A percentile compares a stretch with the other conserved stretches of the same genome.
Evolutionary conservation across 2,888 invertebrate genomes (phyloP).

Genomic region (Labia minor): DNA sequence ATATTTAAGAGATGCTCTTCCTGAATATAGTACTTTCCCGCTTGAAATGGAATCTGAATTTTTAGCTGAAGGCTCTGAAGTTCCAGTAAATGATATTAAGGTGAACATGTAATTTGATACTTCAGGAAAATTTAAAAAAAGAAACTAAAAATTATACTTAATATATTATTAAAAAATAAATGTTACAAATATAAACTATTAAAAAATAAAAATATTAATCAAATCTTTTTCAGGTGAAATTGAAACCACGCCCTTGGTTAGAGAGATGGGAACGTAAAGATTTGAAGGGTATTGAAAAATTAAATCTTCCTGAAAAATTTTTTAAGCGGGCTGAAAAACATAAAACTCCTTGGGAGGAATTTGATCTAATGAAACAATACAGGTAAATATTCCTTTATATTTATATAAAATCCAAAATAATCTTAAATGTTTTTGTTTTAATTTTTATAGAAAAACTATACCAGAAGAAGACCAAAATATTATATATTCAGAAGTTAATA

Average conservation of each 20-base stretch:
- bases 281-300: constrained; percentile 58
- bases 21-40: constrained; percentile 86
- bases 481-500: constrained; percentile 74
- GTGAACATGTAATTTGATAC: constrained; percentile 33
- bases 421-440: constrained; percentile 20
- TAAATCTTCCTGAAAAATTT: constrained; percentile 37
- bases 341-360: constrained; percentile 73
- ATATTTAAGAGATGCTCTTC: constrained; percentile 82
- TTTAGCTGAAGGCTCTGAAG: constrained; percentile 60
- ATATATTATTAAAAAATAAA: background rate
- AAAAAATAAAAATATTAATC: background rate
- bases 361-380: constrained; percentile 88
- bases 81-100: constrained; percentile 67
- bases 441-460: constrained; percentile 55
- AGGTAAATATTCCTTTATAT: constrained; percentile 42
- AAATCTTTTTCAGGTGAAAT: constrained; percentile 45
- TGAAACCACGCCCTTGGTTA: constrained; percentile 82
- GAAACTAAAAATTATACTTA: constrained; percentile 19
- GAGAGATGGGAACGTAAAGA: constrained; percentile 75
- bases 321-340: constrained; percentile 42
- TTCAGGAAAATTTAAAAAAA: background rate
- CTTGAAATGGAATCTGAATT: constrained; percentile 80
- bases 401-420: background rate
- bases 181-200: constrained; percentile 9
- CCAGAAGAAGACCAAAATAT: constrained; percentile 78